These are phyloP conservation scores for Athrips mouffetella DNA, from an alignment of 2,888 invertebrate genomes.

Conservation along the genomic window DNA sequence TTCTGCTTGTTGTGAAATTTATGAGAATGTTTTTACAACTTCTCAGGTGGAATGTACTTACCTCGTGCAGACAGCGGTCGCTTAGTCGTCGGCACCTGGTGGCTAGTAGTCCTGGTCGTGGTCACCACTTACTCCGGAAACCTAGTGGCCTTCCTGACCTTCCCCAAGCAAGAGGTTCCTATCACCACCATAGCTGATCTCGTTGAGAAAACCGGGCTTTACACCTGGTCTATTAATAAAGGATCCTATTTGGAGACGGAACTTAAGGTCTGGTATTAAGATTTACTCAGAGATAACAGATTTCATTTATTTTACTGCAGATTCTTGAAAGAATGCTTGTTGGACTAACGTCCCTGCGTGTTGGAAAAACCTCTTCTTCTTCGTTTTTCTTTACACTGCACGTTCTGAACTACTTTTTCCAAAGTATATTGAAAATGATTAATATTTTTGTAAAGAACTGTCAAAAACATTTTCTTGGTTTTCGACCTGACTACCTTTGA, in stretches of 20 bases:
- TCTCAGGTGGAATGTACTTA: conserved; percentile 89
- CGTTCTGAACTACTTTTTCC: too few species aligned
- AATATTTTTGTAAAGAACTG: too few species aligned
- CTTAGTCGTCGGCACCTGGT: conserved; percentile 92
- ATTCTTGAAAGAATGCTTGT: too few species aligned
- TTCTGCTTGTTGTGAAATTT: background rate
- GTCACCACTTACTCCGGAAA: conserved; percentile 96
- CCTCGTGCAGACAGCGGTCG: conserved; percentile 92
- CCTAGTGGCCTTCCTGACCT: conserved; percentile 94
- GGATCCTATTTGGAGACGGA: conserved; percentile 86
- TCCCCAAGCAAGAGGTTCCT: conserved; percentile 88
- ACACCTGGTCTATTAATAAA: conserved; percentile 87
- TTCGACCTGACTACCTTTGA: too few species aligned
- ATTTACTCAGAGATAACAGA: too few species aligned
- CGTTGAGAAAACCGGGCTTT: conserved; percentile 71
- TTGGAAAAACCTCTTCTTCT: too few species aligned
- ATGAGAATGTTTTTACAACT: too few species aligned
- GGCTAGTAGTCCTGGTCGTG: conserved; percentile 92
- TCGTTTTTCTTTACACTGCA: too few species aligned
- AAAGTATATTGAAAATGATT: too few species aligned
- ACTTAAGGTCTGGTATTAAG: conserved; percentile 47
- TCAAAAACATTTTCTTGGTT: too few species aligned
- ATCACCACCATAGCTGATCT: conserved; percentile 84
- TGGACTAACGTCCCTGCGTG: too few species aligned
- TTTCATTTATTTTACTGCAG: too few species aligned